phyloP scores from a whole-genome alignment of 2,888 invertebrate species.

The Nephrotoma appendiculata region DNA sequence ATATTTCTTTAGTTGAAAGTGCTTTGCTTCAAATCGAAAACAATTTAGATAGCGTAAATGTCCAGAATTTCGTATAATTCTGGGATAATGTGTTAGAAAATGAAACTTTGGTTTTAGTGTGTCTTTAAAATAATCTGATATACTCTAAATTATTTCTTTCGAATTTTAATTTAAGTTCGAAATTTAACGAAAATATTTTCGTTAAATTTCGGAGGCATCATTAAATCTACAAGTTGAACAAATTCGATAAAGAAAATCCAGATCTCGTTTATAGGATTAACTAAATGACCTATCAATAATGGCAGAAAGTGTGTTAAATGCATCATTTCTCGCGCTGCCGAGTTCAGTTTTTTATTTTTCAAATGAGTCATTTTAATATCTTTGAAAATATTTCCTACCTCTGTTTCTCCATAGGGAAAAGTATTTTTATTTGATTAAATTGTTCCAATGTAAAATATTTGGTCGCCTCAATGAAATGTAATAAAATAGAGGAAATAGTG shows the following conservation, averaged over 20 bases:
- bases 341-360: too few relatives aligned
- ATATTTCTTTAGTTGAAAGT: conserved; percentile 7
- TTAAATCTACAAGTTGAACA: neutral
- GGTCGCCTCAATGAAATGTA: neutral
- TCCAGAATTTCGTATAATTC: neutral
- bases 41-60: neutral
- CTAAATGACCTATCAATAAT: too few relatives aligned
- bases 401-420: neutral
- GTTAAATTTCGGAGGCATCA: neutral
- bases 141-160: conserved; percentile 7
- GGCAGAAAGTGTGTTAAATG: too few relatives aligned
- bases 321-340: too few relatives aligned
- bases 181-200: neutral
- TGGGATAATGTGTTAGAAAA: too few relatives aligned
- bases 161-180: neutral
- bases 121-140: conserved; percentile 5
- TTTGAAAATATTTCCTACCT: neutral
- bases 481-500: neutral
- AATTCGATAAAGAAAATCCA: neutral
- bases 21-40: conserved; percentile 7
- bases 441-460: conserved; percentile 6
- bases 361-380: too few relatives aligned
- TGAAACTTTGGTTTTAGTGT: conserved; percentile 8
- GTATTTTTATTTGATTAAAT: conserved; percentile 6
- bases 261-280: too few relatives aligned